phyloP scores from a whole-genome alignment of 2,113 vertebrate genomes.

The Trochalopteron elliotii region DNA sequence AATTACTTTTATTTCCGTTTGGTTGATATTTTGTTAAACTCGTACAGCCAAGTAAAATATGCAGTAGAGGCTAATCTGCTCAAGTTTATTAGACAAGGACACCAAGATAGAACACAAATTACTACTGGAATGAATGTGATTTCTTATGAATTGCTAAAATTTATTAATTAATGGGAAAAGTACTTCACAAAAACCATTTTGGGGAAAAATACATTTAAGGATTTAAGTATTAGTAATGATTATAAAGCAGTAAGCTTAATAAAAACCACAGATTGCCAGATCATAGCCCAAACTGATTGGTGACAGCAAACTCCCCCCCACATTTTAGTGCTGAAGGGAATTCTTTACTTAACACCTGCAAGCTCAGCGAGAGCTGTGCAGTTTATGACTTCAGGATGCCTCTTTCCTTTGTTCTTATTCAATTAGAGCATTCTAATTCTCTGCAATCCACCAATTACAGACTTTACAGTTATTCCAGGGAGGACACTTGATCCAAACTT shows the following conservation, averaged over 20 bases:
- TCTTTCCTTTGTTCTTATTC: not conserved
- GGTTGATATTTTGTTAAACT: not conserved
- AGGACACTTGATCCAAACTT: not conserved
- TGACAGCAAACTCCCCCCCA: not conserved
- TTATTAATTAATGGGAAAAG: not conserved
- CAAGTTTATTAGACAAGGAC: not conserved
- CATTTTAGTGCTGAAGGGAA: not conserved
- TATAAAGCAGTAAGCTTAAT: not conserved
- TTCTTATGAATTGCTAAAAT: not conserved
- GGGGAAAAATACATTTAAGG: not conserved
- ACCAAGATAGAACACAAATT: not conserved
- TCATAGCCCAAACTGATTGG: not conserved
- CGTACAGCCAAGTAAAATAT: not conserved
- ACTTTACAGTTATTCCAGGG: not conserved
- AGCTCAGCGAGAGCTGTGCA: not conserved
- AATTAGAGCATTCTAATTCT: not conserved
- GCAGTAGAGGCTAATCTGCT: not conserved
- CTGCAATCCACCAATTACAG: not conserved
- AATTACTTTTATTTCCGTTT: not conserved
- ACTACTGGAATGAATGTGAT: not conserved
- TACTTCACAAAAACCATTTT: not conserved
- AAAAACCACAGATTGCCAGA: not conserved
- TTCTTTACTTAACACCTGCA: not conserved
- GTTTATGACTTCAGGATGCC: not conserved
- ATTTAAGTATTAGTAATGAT: not conserved